Percentiles rank a stretch among this genome's conserved stretches.
These are phyloP conservation scores for Arizona elegans DNA, from an alignment of 2,113 vertebrate species.

Conservation along the genomic window DNA sequence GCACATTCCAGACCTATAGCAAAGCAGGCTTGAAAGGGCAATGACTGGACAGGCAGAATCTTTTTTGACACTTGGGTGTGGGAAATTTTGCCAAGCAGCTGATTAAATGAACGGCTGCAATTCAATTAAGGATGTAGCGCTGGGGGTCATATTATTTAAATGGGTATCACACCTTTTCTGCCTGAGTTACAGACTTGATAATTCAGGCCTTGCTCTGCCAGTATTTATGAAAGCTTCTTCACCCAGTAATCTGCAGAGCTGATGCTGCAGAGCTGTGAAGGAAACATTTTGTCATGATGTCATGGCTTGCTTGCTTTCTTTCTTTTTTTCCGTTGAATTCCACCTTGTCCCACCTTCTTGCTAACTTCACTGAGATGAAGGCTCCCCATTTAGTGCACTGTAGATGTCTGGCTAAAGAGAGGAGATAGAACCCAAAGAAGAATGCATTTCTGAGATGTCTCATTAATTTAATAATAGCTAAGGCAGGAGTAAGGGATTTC, in stretches of 20 bases:
- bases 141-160: slow-evolving; percentile 68
- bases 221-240: slow-evolving; percentile 70
- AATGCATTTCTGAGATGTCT: slow-evolving; percentile 54
- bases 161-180: slow-evolving; percentile 61
- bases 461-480: slow-evolving; percentile 61
- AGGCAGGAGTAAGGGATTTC: slow-evolving; percentile 60
- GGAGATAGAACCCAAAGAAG: slow-evolving; percentile 30
- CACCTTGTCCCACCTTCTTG: not conserved
- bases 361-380: slow-evolving; percentile 40
- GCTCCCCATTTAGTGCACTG: slow-evolving; percentile 57
- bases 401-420: slow-evolving; percentile 57
- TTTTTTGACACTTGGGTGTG: slow-evolving; percentile 53
- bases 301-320: slow-evolving; percentile 54
- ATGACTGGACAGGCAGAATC: slow-evolving; percentile 46
- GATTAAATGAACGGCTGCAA: slow-evolving; percentile 66
- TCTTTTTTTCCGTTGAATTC: not conserved
- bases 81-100: slow-evolving; percentile 59
- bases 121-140: slow-evolving; percentile 66
- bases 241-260: slow-evolving; percentile 61
- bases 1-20: not conserved
- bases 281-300: slow-evolving; percentile 63
- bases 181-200: slow-evolving; percentile 66
- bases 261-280: slow-evolving; percentile 58
- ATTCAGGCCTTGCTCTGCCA: slow-evolving; percentile 68
- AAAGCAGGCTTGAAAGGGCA: slow-evolving; percentile 46